Evolutionary conservation across 2,113 vertebrate genomes (phyloP).

Genomic region (Nothocercus nigrocapillus): DNA sequence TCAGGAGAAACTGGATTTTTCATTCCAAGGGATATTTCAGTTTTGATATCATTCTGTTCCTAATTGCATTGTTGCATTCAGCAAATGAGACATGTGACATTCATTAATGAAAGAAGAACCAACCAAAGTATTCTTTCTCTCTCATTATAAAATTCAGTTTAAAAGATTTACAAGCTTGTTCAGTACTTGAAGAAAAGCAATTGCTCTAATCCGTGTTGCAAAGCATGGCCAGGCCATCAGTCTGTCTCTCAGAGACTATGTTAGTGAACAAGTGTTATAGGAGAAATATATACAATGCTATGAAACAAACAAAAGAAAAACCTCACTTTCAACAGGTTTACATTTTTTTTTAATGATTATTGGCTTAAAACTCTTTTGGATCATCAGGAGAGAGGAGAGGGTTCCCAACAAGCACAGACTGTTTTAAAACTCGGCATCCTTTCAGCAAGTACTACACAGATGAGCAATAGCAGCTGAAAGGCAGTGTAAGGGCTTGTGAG

Average conservation of each 20-base stretch:
- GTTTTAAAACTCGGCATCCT: not conserved
- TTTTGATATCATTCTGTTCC: not conserved
- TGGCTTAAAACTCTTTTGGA: not conserved
- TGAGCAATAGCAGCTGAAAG: not conserved
- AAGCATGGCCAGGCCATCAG: not conserved
- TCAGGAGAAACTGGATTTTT: not conserved
- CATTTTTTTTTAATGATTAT: not conserved
- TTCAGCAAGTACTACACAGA: not conserved
- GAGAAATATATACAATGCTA: not conserved
- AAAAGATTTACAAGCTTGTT: constrained; percentile 26
- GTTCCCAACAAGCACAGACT: not conserved
- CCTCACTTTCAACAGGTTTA: not conserved
- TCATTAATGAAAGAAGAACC: not conserved
- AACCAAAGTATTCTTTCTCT: constrained; percentile 1
- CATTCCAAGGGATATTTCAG: not conserved
- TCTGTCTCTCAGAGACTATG: not conserved
- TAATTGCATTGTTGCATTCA: not conserved
- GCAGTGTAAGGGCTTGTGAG: not conserved
- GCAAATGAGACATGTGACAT: not conserved
- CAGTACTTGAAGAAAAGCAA: constrained; percentile 19
- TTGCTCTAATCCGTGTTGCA: constrained; percentile 39
- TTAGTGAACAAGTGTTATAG: not conserved
- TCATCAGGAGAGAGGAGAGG: not conserved
- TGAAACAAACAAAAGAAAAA: not conserved
- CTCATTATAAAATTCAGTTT: not conserved